Conservation (phyloP, 2,888 invertebrate species). For the Copidosoma aretas region DNA sequence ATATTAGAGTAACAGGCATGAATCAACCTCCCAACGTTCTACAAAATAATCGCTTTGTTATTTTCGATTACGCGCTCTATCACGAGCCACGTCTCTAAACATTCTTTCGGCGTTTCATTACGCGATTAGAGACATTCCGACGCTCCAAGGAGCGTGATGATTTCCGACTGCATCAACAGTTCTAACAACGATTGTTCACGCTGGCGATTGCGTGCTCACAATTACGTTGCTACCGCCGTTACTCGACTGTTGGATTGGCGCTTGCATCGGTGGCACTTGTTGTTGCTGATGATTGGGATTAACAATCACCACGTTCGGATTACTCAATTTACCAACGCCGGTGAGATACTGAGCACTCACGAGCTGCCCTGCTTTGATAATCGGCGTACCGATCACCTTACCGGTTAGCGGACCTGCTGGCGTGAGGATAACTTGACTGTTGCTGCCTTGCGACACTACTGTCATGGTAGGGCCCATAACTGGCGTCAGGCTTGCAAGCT, state of each 20-base stretch:
- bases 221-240: not conserved
- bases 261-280: constrained; percentile 8
- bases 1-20: too few relatives aligned
- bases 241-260: constrained; percentile 9
- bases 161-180: constrained; percentile 9
- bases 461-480: constrained; percentile 63
- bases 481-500: constrained; percentile 68
- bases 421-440: constrained; percentile 65
- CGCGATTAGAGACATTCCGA: too few relatives aligned
- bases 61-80: too few relatives aligned
- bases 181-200: constrained; percentile 16
- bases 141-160: constrained; percentile 3
- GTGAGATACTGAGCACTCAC: constrained; percentile 74
- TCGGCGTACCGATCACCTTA: constrained; percentile 68
- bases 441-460: constrained; percentile 72
- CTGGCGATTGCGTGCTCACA: constrained; percentile 32
- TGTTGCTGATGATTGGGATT: constrained; percentile 36
- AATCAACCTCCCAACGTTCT: too few relatives aligned
- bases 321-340: constrained; percentile 69
- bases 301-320: constrained; percentile 68
- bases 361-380: constrained; percentile 69
- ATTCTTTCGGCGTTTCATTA: too few relatives aligned
- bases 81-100: too few relatives aligned
- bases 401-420: constrained; percentile 68
- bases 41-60: too few relatives aligned